Evolutionary conservation across 2,888 invertebrate species (phyloP), one percentile per base, ranked within the genome.

Genomic region (Gryllus longicercus): DNA sequence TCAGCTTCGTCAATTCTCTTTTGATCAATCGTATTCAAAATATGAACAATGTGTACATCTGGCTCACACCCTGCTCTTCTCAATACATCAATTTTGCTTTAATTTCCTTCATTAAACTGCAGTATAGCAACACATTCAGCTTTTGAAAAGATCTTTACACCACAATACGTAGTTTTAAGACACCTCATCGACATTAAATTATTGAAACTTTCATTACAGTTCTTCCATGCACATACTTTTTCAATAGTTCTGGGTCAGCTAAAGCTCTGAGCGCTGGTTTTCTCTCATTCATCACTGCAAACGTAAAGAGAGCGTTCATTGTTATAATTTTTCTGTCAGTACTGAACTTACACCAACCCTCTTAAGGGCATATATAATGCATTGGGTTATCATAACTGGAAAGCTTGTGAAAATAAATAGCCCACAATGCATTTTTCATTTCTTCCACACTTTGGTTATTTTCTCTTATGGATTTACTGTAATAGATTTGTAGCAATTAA

Each of bases 171-270:
- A 38, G 23, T 77, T 79, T 78, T 81, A 0, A 77, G 75, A 25
- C 79, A 16, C 10, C 63, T 25, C 2, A 12, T 51, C 75, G 79
- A 81, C 10, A 81, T 74, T 4, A 77, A 51, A 80, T 77, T 75
- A 79, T 80, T 79, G 11, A 76, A 75, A 78, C 78, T 78, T 51
- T 78, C 74, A 78, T 81, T 80, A 11, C 25, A 75, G 38, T 81
- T 81, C 74, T 18, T n/a, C 80, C 78, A 78, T 79, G 74, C 14
- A 81, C 21, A 74, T 79, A 81, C 74, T 80, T 81, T 75, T 80
- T 23, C 18, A 80, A 79, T 10, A 18, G 14, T 50, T 77, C 50
- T 16, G 14, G 25, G 2, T 78, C 25, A 38, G 78, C 51, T 63
- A 78, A 12, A 63, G 38, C 78, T 38, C 74, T 78, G 78, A 63